A percentile compares a stretch with the other conserved stretches of the same genome.
Evolutionary conservation across 2,113 vertebrate species (phyloP).

Genomic region (Puffinus mauretanicus): DNA sequence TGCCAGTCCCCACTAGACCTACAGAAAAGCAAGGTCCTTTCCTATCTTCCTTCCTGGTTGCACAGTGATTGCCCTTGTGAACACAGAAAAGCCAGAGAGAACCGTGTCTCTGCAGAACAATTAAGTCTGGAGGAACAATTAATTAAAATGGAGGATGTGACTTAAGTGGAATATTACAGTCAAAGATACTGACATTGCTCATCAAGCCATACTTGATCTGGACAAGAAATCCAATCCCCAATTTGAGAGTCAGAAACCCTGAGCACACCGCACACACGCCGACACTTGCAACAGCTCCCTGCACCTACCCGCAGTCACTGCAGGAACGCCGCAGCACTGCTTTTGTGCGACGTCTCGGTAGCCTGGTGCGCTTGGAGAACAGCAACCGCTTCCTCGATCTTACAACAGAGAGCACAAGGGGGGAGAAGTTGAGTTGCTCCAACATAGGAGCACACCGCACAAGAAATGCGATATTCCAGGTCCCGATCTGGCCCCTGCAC

Average conservation of each 20-base stretch:
- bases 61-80: background rate
- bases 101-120: background rate
- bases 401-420: background rate
- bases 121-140: too few relatives aligned
- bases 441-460: rapidly evolving
- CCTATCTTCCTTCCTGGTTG: background rate
- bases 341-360: conserved; percentile 67
- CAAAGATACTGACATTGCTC: background rate
- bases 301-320: conserved; percentile 43
- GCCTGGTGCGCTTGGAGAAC: conserved; percentile 90
- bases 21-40: background rate
- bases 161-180: background rate
- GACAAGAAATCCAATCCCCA: background rate
- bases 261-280: rapidly evolving
- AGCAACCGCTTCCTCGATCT: conserved; percentile 91
- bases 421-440: background rate
- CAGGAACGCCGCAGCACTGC: background rate
- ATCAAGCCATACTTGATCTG: background rate
- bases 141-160: background rate
- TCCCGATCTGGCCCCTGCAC: too few relatives aligned
- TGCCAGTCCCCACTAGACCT: background rate
- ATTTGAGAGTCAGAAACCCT: background rate
- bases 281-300: rapidly evolving
- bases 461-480: background rate
- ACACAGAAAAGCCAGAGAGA: background rate